Base-by-base conservation (phyloP, 2,113 vertebrate genomes). In the Chaetura pelagica region DNA sequence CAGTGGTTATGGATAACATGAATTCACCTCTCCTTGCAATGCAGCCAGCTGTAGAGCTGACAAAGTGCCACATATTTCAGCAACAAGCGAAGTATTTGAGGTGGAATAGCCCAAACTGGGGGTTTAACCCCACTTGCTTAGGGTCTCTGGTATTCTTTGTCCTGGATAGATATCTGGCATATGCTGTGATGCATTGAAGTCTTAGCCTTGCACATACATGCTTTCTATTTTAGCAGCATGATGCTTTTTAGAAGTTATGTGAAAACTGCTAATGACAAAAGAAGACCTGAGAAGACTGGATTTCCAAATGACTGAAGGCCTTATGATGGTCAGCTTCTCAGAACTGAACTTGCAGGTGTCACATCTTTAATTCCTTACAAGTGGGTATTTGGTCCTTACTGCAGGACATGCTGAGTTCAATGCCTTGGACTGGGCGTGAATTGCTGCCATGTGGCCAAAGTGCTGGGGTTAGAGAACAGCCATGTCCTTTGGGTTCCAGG, bases 281-380 rank as follows among this genome's bases (percentile, higher is more conserved):
- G 52, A 38, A 67, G 42, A 18, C 12, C 35, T 35, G 61, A 40
- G 40, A 30, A 46, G 42, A 38, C 32, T 6, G 7, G 24, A 35
- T 74, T 84, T 52, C 27, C 69, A 27, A 21, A 35, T 0, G 6
- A 35, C 17, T 0, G 0, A 13, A 61, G 46, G 9, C 5, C 15
- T 44, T 30, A 24, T 15, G 44, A 40, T 1, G 4, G 40, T 20
- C 51, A 59, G 15, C 51, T 78, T 54, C 74, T 71, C 54, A 57
- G 85, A 38, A 4, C 7, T 32, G 44, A 55, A 21, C 42, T 32
- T 49, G 8, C 6, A 21, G 58, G 3, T 59, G 12, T 29, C n/a
- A 9, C 48, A 46, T 8, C 44, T 23, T 34, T 67, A n/a, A 61
- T 66, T n/a, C 35, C 19, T 23, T 69, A 48, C 12, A 30, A 24